A percentile compares a stretch with the other conserved stretches of the same genome.
Conservation (phyloP, 2,888 invertebrate species). For the Sinodicranocentrus sp. region DNA sequence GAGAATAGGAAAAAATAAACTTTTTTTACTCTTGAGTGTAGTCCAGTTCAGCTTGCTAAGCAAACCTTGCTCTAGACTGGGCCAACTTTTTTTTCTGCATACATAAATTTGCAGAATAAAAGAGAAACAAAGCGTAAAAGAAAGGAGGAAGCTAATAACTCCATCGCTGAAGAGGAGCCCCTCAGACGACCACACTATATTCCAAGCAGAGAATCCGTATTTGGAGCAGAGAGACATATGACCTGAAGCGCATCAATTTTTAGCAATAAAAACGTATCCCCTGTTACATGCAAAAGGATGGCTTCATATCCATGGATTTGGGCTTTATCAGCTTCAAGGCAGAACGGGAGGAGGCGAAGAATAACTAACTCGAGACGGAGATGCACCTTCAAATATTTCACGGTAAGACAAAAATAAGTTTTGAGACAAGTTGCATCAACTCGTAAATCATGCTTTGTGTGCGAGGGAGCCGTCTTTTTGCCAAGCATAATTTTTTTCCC, state of each 20-base stretch:
- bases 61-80: no score
- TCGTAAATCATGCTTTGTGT: slow-evolving; percentile 7
- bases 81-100: background rate
- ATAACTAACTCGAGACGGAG: slow-evolving; percentile 22
- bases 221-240: slow-evolving; percentile 35
- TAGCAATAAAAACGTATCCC: background rate
- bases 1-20: background rate
- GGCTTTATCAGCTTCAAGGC: slow-evolving; percentile 9
- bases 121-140: slow-evolving; percentile 35
- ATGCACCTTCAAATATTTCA: slow-evolving; percentile 44
- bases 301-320: slow-evolving; percentile 29
- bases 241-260: slow-evolving; percentile 41
- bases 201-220: slow-evolving; percentile 9
- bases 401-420: slow-evolving; percentile 29
- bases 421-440: slow-evolving; percentile 10
- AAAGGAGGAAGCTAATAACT: background rate
- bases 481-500: slow-evolving; percentile 20
- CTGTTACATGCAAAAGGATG: slow-evolving; percentile 29
- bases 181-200: no score
- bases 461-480: background rate
- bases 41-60: no score
- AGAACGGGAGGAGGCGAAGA: slow-evolving; percentile 20
- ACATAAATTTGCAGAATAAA: background rate
- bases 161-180: background rate
- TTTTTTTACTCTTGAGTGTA: slow-evolving; percentile 12